A percentile compares a stretch with the other conserved stretches of the same genome.
Evolutionary conservation across 2,113 vertebrate species (phyloP).

Genomic region (Oreochromis aureus): DNA sequence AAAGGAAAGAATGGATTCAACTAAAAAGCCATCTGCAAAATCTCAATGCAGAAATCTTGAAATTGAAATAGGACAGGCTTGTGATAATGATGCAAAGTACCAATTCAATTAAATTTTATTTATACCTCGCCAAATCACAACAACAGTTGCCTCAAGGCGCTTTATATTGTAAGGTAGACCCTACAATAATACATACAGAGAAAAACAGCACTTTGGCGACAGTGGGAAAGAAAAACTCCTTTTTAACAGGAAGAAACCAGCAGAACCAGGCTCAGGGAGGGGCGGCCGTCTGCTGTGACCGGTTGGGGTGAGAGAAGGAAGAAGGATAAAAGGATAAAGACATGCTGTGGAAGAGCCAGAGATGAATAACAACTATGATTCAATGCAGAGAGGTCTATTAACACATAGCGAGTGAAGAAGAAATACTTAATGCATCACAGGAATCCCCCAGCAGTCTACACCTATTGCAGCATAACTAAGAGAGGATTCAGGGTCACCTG

Average conservation of each 20-base stretch:
- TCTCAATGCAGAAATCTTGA: not conserved
- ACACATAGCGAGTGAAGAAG: not conserved
- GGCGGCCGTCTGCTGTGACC: too few relatives aligned
- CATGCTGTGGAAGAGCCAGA: not conserved
- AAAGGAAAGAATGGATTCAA: not conserved
- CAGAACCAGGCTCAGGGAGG: not conserved
- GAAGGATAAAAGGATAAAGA: not conserved
- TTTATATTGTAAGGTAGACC: not conserved
- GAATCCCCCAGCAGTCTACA: not conserved
- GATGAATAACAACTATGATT: fast-evolving
- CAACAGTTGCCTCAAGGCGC: fast-evolving
- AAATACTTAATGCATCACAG: not conserved
- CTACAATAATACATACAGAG: not conserved
- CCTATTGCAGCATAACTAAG: not conserved
- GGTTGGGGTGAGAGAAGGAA: not conserved
- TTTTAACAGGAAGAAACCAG: not conserved
- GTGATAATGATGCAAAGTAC: not conserved
- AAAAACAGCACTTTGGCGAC: not conserved
- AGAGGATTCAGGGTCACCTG: too few relatives aligned
- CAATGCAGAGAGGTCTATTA: too few relatives aligned
- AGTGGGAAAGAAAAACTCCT: not conserved
- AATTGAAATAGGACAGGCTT: not conserved
- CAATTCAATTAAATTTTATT: not conserved
- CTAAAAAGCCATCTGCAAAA: not conserved
- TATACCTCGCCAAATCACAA: not conserved